Percentiles rank a stretch among this genome's conserved stretches.
Conservation (phyloP, 1,140 invertebrate species). For the Pinna nobilis region DNA sequence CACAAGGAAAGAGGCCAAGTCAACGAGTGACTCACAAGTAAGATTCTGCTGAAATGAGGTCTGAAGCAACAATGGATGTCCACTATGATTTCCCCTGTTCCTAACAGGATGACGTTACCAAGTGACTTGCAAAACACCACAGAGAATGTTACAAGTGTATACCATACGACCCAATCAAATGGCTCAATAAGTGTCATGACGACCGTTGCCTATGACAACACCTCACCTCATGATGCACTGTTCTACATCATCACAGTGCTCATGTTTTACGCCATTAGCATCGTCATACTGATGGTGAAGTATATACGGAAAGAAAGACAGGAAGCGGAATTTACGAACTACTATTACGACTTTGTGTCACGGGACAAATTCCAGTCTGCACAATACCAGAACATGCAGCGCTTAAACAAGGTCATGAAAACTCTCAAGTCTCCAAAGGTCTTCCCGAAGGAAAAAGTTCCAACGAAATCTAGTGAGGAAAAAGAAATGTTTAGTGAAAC, state of each 20-base stretch:
- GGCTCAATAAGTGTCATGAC: neutral
- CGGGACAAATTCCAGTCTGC: conserved; percentile 63
- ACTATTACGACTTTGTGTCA: conserved; percentile 69
- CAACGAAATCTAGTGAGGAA: no score
- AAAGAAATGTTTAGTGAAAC: no score
- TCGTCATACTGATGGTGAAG: conserved; percentile 73
- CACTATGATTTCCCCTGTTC: no score
- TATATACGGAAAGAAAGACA: conserved; percentile 70
- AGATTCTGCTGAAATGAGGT: no score
- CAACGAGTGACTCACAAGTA: no score
- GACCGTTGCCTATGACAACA: neutral
- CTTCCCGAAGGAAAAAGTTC: no score
- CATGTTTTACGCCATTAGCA: conserved; percentile 72
- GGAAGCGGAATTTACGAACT: conserved; percentile 66
- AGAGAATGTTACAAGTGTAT: neutral
- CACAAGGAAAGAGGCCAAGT: no score
- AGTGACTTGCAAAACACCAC: no score
- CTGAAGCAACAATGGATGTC: no score
- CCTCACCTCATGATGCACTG: conserved; percentile 31
- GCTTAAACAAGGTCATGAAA: no score
- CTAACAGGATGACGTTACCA: no score
- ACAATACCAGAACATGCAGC: conserved; percentile 44
- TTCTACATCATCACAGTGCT: conserved; percentile 74
- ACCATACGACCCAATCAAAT: neutral
- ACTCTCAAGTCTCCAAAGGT: no score